Base-by-base conservation (phyloP, 2,888 invertebrate species). In the Netelia melanura region DNA sequence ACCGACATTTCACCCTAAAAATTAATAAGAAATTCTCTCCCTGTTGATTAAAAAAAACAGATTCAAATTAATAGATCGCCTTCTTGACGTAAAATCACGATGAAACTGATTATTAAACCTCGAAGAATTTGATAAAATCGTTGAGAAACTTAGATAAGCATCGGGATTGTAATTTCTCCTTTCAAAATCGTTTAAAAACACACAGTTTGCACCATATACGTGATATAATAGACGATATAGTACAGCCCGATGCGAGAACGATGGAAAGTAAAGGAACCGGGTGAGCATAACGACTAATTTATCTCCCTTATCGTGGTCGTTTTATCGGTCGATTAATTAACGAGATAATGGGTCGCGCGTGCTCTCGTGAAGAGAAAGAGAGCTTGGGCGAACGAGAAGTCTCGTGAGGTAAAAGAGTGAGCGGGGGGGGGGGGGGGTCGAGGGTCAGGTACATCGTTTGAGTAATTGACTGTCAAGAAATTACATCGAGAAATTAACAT, bases 291-390 rank as follows among this genome's bases (percentile, higher is more conserved):
- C 77, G 74, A 84, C 82, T 81, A 87, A 86, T 87, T 86, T 83
- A 83, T 86, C 78, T 65, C 70, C 81, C 67, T 83, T 83, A 87
- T 87, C 86, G 65, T 38, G 81, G 82, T 84, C 84, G 78, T 87
- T 86, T 78, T 84, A 87, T 87, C 84, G 70, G 78, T 79, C 82
- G 87, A 87, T 86, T 86, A 86, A 87, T 87, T 86, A 87, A 83
- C 78, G 80, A 86, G 87, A 86, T 86, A 87, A 87, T 77, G 75
- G 58, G 64, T 38, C 70, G 68, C 38, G 54, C 77, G 78, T 72
- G 75, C 79, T 44, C 67, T 56, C 43, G 58, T 52, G 61, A 58
- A 62, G 64, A 38, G 84, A 81, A 77, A 70, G 89, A 74, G 76
- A 89, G 74, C 64, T 14, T 25, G 54, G 48, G 21, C 48, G 38